Evolutionary conservation across 1,140 invertebrate genomes (phyloP), one percentile per base, ranked within the genome.

Genomic region (Pseudomyrmex flavicornis): DNA sequence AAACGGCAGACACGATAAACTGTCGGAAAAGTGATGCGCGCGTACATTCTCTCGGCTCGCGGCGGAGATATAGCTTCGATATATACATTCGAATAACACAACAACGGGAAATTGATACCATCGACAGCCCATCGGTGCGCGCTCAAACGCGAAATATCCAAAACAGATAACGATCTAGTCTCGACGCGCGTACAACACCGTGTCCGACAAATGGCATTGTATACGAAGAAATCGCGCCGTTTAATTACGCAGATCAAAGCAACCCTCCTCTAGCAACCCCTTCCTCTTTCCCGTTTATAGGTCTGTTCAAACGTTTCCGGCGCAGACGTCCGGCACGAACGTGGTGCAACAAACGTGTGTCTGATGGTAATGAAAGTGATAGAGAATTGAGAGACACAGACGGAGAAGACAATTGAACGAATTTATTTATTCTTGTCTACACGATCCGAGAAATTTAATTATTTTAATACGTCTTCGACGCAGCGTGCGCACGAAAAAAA

Each of bases 231-330:
- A 85, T 85, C 76, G 68, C 68, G 44, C 68, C 77, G 83, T 82
- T 82, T 82, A 85, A 85, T 85, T 85, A 85, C 83, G 65, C 26
- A 82, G 77, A 85, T 85, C 77, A 85, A 85, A 85, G 83, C 68
- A 79, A 44, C 58, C 54, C 12, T 0, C 35, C 35, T 13, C 70
- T n/a, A 12, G 13, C n/a, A n/a, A 15, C 20, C 20, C 12, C 58
- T 35, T 2, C 2, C 50, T 20, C 8, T 15, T 20, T 9, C 12
- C 35, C 35, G 35, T 17, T 35, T 83, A 20, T 20, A 56, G 44
- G n/a, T 65, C 73, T 54, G 58, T 83, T 66, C 73, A 62, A 83
- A 63, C 50, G 80, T 20, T 66, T 50, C 12, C 52, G 70, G 59
- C 9, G 52, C 73, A 66, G 82, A 82, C 58, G 59, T 76, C 44